A percentile compares a stretch with the other conserved stretches of the same genome.
These are phyloP conservation scores for Tachysurus vachellii DNA, from an alignment of 2,113 vertebrate genomes.

Conservation along the genomic window DNA sequence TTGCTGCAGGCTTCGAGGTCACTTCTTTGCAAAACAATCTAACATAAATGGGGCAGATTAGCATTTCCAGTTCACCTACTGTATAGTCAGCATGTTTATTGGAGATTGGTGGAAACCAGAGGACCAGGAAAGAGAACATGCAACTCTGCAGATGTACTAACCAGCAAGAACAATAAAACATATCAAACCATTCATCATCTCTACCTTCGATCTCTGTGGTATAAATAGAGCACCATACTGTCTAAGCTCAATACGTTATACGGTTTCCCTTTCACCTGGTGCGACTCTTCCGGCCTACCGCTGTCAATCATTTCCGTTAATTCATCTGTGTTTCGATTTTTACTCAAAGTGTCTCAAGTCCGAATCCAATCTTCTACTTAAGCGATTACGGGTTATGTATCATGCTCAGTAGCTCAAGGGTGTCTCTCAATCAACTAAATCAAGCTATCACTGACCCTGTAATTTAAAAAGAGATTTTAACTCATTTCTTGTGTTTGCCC, in stretches of 20 bases:
- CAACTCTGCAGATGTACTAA: neutral
- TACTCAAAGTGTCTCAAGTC: neutral
- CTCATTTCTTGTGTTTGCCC: conserved; percentile 27
- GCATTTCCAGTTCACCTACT: neutral
- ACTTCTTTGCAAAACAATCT: neutral
- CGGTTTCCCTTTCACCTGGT: neutral
- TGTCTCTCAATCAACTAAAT: neutral
- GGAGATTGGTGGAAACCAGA: neutral
- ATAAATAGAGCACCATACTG: neutral
- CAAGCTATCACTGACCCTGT: conserved; percentile 15
- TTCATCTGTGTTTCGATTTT: neutral
- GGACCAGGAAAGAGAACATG: neutral
- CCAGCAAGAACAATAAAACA: neutral
- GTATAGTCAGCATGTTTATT: neutral
- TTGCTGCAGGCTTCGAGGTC: neutral
- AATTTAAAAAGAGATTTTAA: conserved; percentile 2
- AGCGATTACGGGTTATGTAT: neutral
- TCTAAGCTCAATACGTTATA: neutral
- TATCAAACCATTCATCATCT: neutral
- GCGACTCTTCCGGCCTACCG: neutral
- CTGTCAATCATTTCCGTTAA: neutral
- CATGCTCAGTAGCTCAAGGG: conserved; percentile 12
- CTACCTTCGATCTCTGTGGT: neutral
- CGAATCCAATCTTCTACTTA: conserved; percentile 7
- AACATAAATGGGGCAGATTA: neutral